Evolutionary conservation across 2,888 invertebrate genomes (phyloP).

Genomic region (Microplitis deprimator): DNA sequence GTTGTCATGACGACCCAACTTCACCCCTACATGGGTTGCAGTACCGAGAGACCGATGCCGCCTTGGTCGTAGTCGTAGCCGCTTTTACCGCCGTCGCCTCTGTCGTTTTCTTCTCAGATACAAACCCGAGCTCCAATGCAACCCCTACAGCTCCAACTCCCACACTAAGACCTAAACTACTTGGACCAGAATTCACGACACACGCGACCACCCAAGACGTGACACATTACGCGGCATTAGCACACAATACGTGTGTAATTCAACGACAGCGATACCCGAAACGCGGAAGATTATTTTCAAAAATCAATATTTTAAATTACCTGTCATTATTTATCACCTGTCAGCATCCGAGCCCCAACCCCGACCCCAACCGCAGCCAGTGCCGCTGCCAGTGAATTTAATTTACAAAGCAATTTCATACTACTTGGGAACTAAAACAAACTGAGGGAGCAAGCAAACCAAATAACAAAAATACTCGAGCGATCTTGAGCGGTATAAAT

Average conservation of each 20-base stretch:
- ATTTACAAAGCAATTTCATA: too few species aligned
- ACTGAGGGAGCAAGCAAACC: neutral
- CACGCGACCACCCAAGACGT: neutral
- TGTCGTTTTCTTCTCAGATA: conserved; percentile 33
- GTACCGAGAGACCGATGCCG: conserved; percentile 52
- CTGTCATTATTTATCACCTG: conserved; percentile 34
- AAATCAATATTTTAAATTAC: neutral
- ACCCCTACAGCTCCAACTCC: neutral
- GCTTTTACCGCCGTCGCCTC: conserved; percentile 46
- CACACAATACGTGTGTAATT: neutral
- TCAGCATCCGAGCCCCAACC: conserved; percentile 23
- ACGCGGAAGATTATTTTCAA: neutral
- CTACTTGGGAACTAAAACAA: too few species aligned
- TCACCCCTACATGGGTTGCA: conserved; percentile 47
- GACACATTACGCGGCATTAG: neutral
- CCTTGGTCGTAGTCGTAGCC: conserved; percentile 11
- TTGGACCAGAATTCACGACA: neutral
- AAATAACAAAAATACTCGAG: too few species aligned
- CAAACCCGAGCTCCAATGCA: conserved; percentile 10
- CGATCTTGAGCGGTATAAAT: too few species aligned
- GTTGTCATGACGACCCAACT: conserved; percentile 52
- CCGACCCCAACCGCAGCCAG: too few species aligned
- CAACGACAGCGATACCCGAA: conserved; percentile 5
- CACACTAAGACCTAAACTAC: neutral
- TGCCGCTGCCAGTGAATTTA: too few species aligned